Evolutionary conservation across 2,797 vertebrate species (phyloP), one percentile per base, ranked within the genome.

Genomic region (Tinamus major): DNA sequence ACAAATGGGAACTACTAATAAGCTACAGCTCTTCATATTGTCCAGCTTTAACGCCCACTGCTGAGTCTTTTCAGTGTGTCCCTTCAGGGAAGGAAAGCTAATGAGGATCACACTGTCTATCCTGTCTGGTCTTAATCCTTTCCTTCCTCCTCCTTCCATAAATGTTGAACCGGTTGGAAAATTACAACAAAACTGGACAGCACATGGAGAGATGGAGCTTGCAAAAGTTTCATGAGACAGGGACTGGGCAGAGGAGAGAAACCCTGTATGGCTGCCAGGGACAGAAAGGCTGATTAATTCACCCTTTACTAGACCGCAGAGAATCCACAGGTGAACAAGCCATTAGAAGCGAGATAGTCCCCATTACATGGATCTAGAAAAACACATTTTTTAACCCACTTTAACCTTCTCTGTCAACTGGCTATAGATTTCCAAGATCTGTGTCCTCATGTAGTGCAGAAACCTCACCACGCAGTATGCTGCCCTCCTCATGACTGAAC

Each of bases 241-340:
- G 18, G 9, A 49, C 33, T n/a, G 21, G 21, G 39, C 41, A 48
- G 9, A 79, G 18, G 23, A 63, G 20, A 85, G 15, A 75, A 37
- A 69, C 21, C 5, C 41, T 33, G 13, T 55, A 70, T 59, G 1
- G 5, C 16, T 20, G 26, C 0, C 0, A 75, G 58, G 0, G 1
- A 39, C 5, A 13, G 39, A 86, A 82, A 82, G 12, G 12, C 26
- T 78, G 77, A 62, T 62, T 69, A 87, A 63, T 13, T 48, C 33
- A 55, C 39, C 44, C 23, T 49, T 44, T 70, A 42, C 31, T 31
- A 64, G 33, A 59, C 63, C 46, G 70, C 49, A 79, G 58, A 87
- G 58, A 79, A 64, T 69, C 74, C 20, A 64, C 27, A 61, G 35
- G 70, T 90, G 58, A 83, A 23, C 37, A 23, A 21, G 13, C 18